Conservation (phyloP, 1,140 invertebrate species). For the Diabrotica undecimpunctata region DNA sequence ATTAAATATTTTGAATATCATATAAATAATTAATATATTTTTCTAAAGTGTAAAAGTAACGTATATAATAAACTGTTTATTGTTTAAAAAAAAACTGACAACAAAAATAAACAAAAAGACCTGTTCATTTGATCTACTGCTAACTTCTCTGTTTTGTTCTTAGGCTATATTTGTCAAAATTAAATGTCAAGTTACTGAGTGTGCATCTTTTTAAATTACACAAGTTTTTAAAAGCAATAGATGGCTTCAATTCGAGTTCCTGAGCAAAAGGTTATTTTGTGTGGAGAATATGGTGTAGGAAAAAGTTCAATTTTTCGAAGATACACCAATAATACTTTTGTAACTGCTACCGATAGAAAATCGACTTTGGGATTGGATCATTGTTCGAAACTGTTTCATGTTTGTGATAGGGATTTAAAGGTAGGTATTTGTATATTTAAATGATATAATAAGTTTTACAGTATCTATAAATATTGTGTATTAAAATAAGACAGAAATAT, state of each 20-base stretch:
- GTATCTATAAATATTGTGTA: neutral
- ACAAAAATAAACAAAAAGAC: too few relatives aligned
- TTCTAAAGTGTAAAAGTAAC: too few relatives aligned
- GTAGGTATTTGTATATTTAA: conserved; percentile 51
- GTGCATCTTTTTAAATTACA: neutral
- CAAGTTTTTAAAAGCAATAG: neutral
- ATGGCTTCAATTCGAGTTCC: conserved; percentile 82
- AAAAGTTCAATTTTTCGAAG: conserved; percentile 90
- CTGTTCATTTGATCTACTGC: conserved; percentile 4
- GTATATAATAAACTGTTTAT: too few relatives aligned
- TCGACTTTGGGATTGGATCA: conserved; percentile 90
- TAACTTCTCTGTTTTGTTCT: conserved; percentile 5
- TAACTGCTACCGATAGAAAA: conserved; percentile 73
- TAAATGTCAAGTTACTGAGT: neutral
- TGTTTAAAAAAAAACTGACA: too few relatives aligned
- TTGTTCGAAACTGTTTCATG: conserved; percentile 73
- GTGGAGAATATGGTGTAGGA: conserved; percentile 92
- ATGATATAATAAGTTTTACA: too few relatives aligned
- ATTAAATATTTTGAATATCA: too few relatives aligned
- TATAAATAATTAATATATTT: too few relatives aligned
- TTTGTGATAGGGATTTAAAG: conserved; percentile 73
- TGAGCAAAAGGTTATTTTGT: conserved; percentile 90
- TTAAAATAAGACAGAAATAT: too few relatives aligned
- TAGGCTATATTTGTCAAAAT: neutral
- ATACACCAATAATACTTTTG: conserved; percentile 84